Conservation (phyloP, 1,140 invertebrate genomes). For the Daktulosphaira vitifoliae region DNA sequence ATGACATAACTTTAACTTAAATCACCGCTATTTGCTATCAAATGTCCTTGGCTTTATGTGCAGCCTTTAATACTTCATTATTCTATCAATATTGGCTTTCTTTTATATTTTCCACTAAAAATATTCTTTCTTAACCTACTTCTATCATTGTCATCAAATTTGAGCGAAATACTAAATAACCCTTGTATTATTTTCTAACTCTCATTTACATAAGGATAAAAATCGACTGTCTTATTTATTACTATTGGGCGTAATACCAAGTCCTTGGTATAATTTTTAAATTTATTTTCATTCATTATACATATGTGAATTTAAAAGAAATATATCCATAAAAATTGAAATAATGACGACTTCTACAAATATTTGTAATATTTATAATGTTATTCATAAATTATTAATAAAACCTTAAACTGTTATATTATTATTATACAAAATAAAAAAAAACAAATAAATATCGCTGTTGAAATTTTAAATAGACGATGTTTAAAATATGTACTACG, state of each 20-base stretch:
- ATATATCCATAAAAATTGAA: too few species aligned
- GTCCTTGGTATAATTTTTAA: too few species aligned
- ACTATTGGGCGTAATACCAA: not conserved
- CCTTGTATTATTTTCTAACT: conserved; percentile 1
- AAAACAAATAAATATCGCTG: too few species aligned
- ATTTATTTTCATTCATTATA: too few species aligned
- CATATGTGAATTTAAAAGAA: too few species aligned
- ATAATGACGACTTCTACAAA: too few species aligned
- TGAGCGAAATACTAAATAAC: not conserved
- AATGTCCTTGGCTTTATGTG: not conserved
- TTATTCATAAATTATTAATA: too few species aligned
- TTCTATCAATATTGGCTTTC: not conserved
- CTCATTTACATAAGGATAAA: not conserved
- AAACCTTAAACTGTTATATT: too few species aligned
- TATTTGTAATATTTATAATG: too few species aligned
- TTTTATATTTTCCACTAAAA: not conserved
- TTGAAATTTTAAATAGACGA: too few species aligned
- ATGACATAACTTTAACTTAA: not conserved
- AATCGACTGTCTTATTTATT: not conserved
- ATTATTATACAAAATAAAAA: too few species aligned
- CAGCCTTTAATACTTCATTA: not conserved
- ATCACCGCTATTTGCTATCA: conserved; percentile 1
- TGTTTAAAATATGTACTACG: too few species aligned
- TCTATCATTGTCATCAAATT: not conserved
- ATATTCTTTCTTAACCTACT: not conserved